Evolutionary conservation across 2,888 invertebrate species (phyloP).

Genomic region (Ommatoiulus sabulosus): DNA sequence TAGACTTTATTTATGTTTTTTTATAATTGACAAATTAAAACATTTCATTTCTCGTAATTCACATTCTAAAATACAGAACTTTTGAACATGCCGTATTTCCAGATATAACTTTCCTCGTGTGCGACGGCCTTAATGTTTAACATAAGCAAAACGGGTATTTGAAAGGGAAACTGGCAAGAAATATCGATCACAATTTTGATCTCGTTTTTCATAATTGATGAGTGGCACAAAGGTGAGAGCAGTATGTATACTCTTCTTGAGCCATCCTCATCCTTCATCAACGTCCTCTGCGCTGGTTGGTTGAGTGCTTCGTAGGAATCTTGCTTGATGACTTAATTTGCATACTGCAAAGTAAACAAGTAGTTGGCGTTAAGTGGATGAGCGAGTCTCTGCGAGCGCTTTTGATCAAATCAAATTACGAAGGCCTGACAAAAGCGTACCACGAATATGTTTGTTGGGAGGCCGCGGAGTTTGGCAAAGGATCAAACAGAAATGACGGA

Average conservation of each 20-base stretch:
- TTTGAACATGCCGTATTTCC: no score
- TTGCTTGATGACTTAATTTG: background rate
- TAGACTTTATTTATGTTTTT: no score
- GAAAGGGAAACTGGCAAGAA: background rate
- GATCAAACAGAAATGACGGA: background rate
- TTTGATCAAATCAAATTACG: background rate
- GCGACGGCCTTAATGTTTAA: background rate
- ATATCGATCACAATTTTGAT: background rate
- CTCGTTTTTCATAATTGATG: background rate
- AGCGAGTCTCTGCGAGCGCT: background rate
- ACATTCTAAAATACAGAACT: no score
- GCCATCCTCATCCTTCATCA: background rate
- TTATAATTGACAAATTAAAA: no score
- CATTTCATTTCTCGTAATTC: no score
- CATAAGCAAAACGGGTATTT: background rate
- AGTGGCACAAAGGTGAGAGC: background rate
- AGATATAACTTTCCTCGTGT: no score
- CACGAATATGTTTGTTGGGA: background rate
- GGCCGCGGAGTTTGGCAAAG: background rate
- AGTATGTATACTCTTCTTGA: background rate
- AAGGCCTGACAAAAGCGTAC: background rate
- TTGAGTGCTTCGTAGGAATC: background rate
- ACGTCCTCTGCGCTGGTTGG: background rate
- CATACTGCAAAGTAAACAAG: background rate
- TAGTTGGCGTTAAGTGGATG: background rate